A percentile compares a stretch with the other conserved stretches of the same genome.
Conservation (phyloP, 2,888 invertebrate genomes). For the Drosophila differens region DNA sequence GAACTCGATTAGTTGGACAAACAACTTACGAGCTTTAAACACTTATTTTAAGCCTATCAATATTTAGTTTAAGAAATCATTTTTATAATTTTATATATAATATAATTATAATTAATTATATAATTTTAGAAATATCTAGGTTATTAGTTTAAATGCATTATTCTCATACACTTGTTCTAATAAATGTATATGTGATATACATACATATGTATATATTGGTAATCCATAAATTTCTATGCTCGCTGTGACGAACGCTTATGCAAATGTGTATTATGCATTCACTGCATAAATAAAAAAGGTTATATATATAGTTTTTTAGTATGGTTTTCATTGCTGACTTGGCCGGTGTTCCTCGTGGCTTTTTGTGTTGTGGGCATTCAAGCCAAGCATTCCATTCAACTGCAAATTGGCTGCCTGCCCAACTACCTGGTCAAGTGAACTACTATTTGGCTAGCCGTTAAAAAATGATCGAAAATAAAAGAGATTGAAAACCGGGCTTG, state of each 20-base stretch:
- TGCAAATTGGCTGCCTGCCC: conserved; percentile 65
- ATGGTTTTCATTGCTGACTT: conserved; percentile 54
- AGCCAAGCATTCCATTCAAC: conserved; percentile 69
- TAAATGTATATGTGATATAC: not conserved
- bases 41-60: not conserved
- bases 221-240: conserved; percentile 2
- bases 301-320: conserved; percentile 31
- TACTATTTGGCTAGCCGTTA: conserved; percentile 66
- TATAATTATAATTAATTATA: too few species aligned
- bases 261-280: conserved; percentile 49
- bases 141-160: not conserved
- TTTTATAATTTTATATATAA: too few species aligned
- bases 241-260: conserved; percentile 16
- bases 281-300: conserved; percentile 25
- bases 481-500: conserved; percentile 25
- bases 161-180: not conserved
- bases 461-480: conserved; percentile 25
- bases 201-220: not conserved
- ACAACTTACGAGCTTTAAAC: not conserved
- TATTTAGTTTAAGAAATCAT: not conserved
- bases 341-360: conserved; percentile 41
- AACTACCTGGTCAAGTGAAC: conserved; percentile 76
- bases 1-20: not conserved
- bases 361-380: conserved; percentile 56
- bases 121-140: not conserved